Evolutionary conservation across 2,888 invertebrate species (phyloP).

Genomic region (Leptopilina syphax): DNA sequence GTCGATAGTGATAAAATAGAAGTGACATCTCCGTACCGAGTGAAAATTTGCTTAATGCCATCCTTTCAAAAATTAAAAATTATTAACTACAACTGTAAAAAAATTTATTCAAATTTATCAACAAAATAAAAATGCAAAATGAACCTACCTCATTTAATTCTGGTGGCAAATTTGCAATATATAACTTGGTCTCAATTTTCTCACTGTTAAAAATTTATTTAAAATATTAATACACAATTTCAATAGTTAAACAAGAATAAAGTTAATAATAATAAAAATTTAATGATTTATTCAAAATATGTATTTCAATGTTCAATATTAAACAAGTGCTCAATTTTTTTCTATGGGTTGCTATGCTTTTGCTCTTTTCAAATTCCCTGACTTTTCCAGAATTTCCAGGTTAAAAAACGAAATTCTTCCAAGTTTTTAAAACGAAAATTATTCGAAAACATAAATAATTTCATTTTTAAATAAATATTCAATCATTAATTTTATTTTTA

Average conservation of each 20-base stretch:
- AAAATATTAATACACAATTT: neutral
- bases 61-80: conserved; percentile 38
- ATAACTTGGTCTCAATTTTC: conserved; percentile 20
- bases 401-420: too few relatives aligned
- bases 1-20: conserved; percentile 40
- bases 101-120: too few relatives aligned
- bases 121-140: neutral
- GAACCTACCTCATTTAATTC: conserved; percentile 37
- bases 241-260: neutral
- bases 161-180: conserved; percentile 33
- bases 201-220: conserved; percentile 2
- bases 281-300: neutral
- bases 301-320: too few relatives aligned
- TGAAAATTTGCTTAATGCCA: conserved; percentile 46
- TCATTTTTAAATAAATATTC: too few relatives aligned
- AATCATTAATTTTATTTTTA: too few relatives aligned
- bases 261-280: neutral
- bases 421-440: too few relatives aligned
- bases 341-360: too few relatives aligned
- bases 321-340: too few relatives aligned
- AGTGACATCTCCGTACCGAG: conserved; percentile 42
- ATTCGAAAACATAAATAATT: too few relatives aligned
- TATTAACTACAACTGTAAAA: neutral
- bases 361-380: too few relatives aligned
- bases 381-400: too few relatives aligned